These are phyloP conservation scores for Paramormyrops kingsleyae DNA, from an alignment of 2,113 vertebrate species.

Conservation along the genomic window DNA sequence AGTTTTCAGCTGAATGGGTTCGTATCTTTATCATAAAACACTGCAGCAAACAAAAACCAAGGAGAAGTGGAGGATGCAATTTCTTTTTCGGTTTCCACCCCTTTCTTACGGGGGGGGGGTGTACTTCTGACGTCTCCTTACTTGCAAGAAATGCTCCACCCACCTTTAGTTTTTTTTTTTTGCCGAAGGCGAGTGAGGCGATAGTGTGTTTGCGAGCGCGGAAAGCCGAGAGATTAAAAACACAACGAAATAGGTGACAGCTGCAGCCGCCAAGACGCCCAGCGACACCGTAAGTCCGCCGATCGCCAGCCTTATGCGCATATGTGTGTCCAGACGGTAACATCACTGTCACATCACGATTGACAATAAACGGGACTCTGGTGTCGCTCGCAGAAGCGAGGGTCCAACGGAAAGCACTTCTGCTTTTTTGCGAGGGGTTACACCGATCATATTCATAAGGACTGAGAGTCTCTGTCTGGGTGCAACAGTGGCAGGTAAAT, in stretches of 20 bases:
- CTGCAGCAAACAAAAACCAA: not conserved
- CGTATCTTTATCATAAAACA: not conserved
- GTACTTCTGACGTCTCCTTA: slow-evolving; percentile 6
- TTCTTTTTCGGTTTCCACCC: not conserved
- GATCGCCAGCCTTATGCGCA: not conserved
- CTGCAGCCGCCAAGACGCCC: not conserved
- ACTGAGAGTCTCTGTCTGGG: not conserved
- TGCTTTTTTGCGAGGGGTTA: not conserved
- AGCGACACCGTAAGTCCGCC: not conserved
- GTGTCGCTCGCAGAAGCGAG: not conserved
- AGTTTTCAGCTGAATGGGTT: not conserved
- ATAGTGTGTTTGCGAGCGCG: not conserved
- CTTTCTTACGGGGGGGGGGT: not conserved
- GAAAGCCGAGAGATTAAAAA: not conserved
- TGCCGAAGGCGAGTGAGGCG: not conserved
- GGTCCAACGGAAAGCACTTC: not conserved
- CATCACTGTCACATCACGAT: not conserved
- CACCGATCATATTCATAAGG: not conserved
- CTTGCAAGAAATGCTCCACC: slow-evolving; percentile 12
- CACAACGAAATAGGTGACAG: not conserved
- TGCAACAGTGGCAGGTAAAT: not conserved
- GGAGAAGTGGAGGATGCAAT: not conserved
- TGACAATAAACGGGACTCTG: not conserved
- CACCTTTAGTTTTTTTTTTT: slow-evolving; percentile 4
- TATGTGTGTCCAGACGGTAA: not conserved